Percentiles rank a stretch among this genome's conserved stretches.
Evolutionary conservation across 2,888 invertebrate genomes (phyloP).

Genomic region (Autographa pulchrina): DNA sequence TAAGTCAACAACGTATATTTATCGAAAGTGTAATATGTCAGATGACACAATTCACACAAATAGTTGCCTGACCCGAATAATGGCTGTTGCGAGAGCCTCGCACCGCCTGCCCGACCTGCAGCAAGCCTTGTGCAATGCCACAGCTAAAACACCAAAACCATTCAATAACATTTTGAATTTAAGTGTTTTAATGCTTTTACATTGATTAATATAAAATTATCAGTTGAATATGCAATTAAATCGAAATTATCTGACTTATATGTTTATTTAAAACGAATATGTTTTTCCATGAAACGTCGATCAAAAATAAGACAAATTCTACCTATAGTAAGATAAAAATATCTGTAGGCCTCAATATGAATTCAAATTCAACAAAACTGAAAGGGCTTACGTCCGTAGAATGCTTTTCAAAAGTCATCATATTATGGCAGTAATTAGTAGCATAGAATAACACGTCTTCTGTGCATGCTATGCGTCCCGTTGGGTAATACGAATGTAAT

Average conservation of each 20-base stretch:
- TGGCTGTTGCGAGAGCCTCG: slow-evolving; percentile 84
- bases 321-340: not conserved
- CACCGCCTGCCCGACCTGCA: slow-evolving; percentile 81
- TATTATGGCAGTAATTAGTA: not conserved
- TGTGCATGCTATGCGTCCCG: not conserved
- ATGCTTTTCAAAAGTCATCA: not conserved
- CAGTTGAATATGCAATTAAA: not conserved
- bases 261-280: not conserved
- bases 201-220: not conserved
- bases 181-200: slow-evolving; percentile 9
- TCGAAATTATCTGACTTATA: not conserved
- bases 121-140: slow-evolving; percentile 87
- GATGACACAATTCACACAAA: slow-evolving; percentile 89
- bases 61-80: slow-evolving; percentile 87
- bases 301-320: not conserved
- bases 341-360: not conserved
- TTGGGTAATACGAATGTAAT: slow-evolving; percentile 32
- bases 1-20: slow-evolving; percentile 68
- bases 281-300: not conserved
- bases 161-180: slow-evolving; percentile 40
- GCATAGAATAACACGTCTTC: not conserved
- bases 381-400: not conserved
- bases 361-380: not conserved
- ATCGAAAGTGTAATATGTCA: slow-evolving; percentile 78
- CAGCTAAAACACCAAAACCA: slow-evolving; percentile 62